A percentile compares a stretch with the other conserved stretches of the same genome.
These are phyloP conservation scores for Calonectris borealis DNA, from an alignment of 2,113 vertebrate genomes.

Conservation along the genomic window DNA sequence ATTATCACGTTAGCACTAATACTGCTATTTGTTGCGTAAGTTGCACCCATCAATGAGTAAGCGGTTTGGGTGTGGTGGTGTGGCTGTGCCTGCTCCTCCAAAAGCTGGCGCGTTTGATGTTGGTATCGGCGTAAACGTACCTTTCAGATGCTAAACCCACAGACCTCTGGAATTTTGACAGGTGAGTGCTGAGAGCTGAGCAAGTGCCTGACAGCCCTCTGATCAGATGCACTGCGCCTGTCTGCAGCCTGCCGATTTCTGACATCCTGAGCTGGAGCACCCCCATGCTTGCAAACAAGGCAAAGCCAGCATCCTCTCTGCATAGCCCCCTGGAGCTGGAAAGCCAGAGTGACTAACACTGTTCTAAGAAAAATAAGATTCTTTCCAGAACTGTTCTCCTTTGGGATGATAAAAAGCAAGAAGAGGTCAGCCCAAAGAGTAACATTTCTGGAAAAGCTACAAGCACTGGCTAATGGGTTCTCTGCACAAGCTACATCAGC, in stretches of 20 bases:
- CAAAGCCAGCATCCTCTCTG: not conserved
- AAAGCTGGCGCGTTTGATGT: not conserved
- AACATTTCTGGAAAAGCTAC: not conserved
- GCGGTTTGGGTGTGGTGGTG: not conserved
- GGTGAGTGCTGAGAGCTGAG: not conserved
- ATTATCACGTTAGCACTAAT: accelerated
- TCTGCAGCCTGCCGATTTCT: not conserved
- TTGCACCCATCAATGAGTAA: not conserved
- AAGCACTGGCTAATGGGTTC: not conserved
- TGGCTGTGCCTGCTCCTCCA: not conserved
- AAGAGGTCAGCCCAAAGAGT: not conserved
- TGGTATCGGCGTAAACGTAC: not conserved
- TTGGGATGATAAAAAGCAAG: not conserved
- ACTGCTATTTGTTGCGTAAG: not conserved
- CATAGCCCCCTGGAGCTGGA: not conserved
- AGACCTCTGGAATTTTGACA: not conserved
- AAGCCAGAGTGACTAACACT: not conserved
- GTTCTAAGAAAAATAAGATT: not conserved
- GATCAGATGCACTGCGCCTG: not conserved
- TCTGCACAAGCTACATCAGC: not conserved
- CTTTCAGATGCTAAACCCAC: not conserved
- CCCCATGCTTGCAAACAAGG: not conserved
- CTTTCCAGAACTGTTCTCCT: not conserved
- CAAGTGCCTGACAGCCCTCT: not conserved
- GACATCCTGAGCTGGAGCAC: not conserved